Evolutionary conservation across 2,797 vertebrate species (phyloP).

Genomic region (Pseudotriccus pelzelni): DNA sequence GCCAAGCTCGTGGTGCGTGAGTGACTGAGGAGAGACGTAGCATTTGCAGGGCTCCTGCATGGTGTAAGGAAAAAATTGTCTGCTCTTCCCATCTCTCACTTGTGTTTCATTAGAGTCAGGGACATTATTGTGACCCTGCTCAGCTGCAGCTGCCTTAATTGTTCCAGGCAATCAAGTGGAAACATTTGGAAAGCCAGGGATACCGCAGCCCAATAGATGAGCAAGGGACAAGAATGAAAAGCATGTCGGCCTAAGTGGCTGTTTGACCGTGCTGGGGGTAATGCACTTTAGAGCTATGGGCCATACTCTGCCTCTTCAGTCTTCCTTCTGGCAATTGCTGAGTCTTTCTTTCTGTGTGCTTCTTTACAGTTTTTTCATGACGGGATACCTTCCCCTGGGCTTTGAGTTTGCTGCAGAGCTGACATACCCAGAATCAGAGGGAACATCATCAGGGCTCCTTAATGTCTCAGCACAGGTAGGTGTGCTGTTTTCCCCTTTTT

Average conservation of each 20-base stretch:
- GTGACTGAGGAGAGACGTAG: background rate
- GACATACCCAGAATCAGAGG: constrained; percentile 95
- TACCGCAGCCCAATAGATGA: background rate
- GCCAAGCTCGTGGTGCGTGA: background rate
- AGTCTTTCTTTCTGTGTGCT: background rate
- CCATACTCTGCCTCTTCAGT: background rate
- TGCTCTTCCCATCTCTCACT: background rate
- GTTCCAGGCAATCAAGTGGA: background rate
- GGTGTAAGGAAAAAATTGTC: background rate
- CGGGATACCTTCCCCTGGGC: constrained; percentile 93
- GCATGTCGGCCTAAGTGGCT: background rate
- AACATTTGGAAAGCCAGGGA: background rate
- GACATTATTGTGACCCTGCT: background rate
- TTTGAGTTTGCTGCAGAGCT: constrained; percentile 97
- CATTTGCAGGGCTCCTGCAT: background rate
- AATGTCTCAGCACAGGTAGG: constrained; percentile 94
- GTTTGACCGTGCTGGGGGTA: background rate
- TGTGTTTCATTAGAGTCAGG: background rate
- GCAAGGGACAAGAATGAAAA: background rate
- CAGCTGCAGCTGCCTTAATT: background rate
- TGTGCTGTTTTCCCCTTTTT: background rate
- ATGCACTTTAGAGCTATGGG: background rate
- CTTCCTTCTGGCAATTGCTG: background rate
- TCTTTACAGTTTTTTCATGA: constrained; percentile 92
- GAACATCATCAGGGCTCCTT: constrained; percentile 93